Base-by-base conservation (phyloP, 2,888 invertebrate genomes). In the Parnassius glacialis region DNA sequence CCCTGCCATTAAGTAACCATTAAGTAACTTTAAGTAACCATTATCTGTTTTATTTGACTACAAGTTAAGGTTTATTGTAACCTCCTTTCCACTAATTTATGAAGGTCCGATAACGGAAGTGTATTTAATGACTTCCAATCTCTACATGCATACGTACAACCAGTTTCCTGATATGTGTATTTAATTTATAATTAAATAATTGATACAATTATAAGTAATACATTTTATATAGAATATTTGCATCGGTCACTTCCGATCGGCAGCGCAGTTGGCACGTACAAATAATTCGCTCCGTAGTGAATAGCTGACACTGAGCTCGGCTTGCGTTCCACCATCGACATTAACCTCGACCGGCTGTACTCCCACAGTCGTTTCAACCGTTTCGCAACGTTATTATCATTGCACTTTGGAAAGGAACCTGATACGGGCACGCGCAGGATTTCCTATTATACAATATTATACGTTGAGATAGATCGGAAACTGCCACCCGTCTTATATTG, bases 371-470 rank as follows among this genome's bases (percentile, higher is more conserved):
- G 65, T 66, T 67, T 71, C 66, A 67, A 57, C 52, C 70, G 75
- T 87, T 85, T 86, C 82, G 81, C 80, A 88, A 89, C 72, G 69
- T 72, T 79, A 85, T 85, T 84, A 87, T 79, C 83, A 84, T 83
- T 80, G 78, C 80, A 67, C 78, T 83, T 84, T 87, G 83, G 85
- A 85, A 85, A 82, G 81, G 83, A 70, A 75, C 78, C 76, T 74
- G 75, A 80, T 79, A 78, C 73, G 72, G 77, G 69, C 74, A 62
- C 64, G 67, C 69, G 65, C 72, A 78, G 78, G 81, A 81, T 84
- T 83, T 82, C 80, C 81, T 82, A 85, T 82, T 79, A 80, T 76
- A 74, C 74, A 76, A 75, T 78, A 75, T 70, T 80, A 80, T 79
- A 69, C 71, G 65, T 71, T 70, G 69, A 79, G 75, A 79, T 82